Conservation (phyloP, 2,113 vertebrate genomes). For the Coptodon bakossiorum region DNA sequence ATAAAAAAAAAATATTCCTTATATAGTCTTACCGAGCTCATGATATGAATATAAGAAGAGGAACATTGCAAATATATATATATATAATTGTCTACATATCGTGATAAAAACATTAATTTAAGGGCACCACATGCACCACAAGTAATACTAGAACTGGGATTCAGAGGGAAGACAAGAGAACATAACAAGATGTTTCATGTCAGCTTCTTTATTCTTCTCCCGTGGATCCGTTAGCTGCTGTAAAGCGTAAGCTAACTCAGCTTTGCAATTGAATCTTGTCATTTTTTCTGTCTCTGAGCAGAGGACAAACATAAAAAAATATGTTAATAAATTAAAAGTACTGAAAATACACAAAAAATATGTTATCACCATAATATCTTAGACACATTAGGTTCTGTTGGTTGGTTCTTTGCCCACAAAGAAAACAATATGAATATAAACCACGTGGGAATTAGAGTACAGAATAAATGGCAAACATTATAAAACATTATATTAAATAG, state of each 20-base stretch:
- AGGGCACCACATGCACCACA: background rate
- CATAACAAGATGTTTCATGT: background rate
- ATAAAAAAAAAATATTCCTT: background rate
- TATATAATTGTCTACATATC: background rate
- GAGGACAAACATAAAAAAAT: background rate
- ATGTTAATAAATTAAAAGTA: background rate
- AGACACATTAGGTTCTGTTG: background rate
- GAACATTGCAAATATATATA: background rate
- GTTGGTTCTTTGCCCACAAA: background rate
- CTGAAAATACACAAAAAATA: background rate
- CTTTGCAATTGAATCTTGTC: background rate
- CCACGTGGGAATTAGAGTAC: fast-evolving
- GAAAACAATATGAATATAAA: background rate
- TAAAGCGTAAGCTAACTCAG: background rate
- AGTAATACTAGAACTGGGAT: background rate
- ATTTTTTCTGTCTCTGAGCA: background rate
- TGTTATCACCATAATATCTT: background rate
- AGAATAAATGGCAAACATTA: background rate
- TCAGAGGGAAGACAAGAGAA: background rate
- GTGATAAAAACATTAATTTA: background rate
- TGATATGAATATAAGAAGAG: background rate
- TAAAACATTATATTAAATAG: background rate
- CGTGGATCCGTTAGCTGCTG: background rate
- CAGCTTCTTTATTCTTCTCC: background rate
- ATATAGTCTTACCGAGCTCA: background rate